Percentiles rank a stretch among this genome's conserved stretches.
These are phyloP conservation scores for Epinephelus fuscoguttatus DNA, from an alignment of 2,113 vertebrate genomes.

Conservation along the genomic window DNA sequence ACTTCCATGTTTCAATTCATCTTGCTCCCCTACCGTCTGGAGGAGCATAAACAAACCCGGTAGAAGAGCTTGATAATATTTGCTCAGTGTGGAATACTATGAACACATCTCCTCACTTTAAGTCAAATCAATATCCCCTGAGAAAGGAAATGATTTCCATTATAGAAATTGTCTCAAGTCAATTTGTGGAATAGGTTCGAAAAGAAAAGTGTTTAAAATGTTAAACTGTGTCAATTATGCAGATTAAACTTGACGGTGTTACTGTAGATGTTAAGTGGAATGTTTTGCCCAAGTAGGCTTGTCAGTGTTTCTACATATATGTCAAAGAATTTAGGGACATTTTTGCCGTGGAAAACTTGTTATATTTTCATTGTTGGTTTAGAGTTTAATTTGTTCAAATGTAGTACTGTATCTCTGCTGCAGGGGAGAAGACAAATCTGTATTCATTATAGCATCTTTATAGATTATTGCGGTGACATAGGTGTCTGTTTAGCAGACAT, in stretches of 20 bases:
- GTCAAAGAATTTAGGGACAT: neutral
- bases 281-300: neutral
- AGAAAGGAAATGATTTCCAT: slow-evolving; percentile 38
- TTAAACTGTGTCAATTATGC: slow-evolving; percentile 7
- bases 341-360: too few relatives aligned
- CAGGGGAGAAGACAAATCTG: too few relatives aligned
- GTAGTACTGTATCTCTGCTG: too few relatives aligned
- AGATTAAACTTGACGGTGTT: slow-evolving; percentile 12
- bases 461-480: too few relatives aligned
- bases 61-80: slow-evolving; percentile 31
- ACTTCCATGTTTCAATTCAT: slow-evolving; percentile 29
- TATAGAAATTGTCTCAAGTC: slow-evolving; percentile 37
- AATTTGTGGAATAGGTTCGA: slow-evolving; percentile 4
- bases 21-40: neutral
- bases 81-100: slow-evolving; percentile 6
- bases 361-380: too few relatives aligned
- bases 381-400: too few relatives aligned
- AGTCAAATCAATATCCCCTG: slow-evolving; percentile 41
- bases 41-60: neutral
- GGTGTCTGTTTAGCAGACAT: too few relatives aligned
- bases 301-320: neutral
- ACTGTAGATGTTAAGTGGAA: neutral
- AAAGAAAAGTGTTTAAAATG: slow-evolving; percentile 12
- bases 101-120: slow-evolving; percentile 28
- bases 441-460: too few relatives aligned